Conservation (phyloP, 1,140 invertebrate genomes). For the Pseudomyrmex dendroicus region DNA sequence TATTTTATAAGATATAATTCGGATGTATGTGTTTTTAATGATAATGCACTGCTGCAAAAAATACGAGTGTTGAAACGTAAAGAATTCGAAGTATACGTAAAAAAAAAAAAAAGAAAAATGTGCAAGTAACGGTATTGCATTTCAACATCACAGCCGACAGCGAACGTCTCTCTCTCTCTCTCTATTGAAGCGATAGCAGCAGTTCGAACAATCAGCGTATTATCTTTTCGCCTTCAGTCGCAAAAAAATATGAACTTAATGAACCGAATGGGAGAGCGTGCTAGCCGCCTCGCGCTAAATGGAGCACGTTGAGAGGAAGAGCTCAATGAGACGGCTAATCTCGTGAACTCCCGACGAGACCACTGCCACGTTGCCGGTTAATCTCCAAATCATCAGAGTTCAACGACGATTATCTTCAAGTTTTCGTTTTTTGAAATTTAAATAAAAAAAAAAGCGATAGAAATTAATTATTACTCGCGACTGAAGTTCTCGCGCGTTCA, state of each 20-base stretch:
- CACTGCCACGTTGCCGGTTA: conserved; percentile 48
- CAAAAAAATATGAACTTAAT: conserved; percentile 15
- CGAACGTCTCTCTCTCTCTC: background rate
- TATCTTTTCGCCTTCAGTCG: background rate
- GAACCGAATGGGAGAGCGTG: background rate
- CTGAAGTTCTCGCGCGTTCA: background rate
- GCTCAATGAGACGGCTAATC: conserved; percentile 21
- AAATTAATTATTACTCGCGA: no score
- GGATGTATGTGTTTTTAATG: background rate
- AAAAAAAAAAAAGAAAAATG: background rate
- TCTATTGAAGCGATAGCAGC: background rate
- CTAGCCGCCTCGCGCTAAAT: conserved; percentile 11
- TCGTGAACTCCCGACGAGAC: conserved; percentile 34
- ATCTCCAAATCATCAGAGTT: conserved; percentile 13
- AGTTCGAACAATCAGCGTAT: conserved; percentile 1
- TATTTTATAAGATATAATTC: background rate
- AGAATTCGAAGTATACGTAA: background rate
- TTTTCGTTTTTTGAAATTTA: background rate
- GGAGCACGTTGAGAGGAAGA: conserved; percentile 23
- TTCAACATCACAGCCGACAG: background rate
- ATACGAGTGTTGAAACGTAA: background rate
- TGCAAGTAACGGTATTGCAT: no score
- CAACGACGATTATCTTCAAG: background rate
- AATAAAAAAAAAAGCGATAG: background rate
- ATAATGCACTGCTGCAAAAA: background rate